These are phyloP conservation scores for Ailuropoda melanoleuca DNA, from an alignment of 2,113 vertebrate species.

Conservation along the genomic window DNA sequence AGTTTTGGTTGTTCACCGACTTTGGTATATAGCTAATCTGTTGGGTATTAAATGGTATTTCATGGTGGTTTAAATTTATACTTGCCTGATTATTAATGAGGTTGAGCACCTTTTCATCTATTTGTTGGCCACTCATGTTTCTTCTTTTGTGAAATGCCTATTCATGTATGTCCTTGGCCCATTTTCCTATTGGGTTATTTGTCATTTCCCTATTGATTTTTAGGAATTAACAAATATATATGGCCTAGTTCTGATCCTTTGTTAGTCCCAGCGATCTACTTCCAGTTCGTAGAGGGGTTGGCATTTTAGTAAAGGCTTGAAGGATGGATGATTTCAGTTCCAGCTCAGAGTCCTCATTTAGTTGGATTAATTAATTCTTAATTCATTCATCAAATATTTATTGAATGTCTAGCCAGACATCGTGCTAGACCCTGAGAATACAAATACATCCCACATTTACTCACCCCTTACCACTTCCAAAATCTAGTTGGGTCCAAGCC, in stretches of 20 bases:
- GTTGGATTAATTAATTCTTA: constrained; percentile 68
- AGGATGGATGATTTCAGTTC: constrained; percentile 41
- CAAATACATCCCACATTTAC: background rate
- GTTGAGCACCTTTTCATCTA: constrained; percentile 51
- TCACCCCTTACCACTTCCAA: background rate
- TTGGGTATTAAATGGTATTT: constrained; percentile 54
- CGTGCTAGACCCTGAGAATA: constrained; percentile 1
- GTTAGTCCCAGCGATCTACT: background rate
- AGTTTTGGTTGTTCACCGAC: constrained; percentile 35
- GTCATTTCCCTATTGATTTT: constrained; percentile 50
- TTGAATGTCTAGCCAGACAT: constrained; percentile 54
- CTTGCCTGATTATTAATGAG: constrained; percentile 46
- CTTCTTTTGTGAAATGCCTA: constrained; percentile 53
- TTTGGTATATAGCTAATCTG: constrained; percentile 34
- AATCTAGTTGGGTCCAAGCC: background rate
- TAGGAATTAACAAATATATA: constrained; percentile 30
- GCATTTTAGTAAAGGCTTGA: constrained; percentile 34
- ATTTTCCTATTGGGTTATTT: constrained; percentile 38
- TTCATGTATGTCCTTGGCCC: constrained; percentile 42
- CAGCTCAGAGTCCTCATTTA: constrained; percentile 38
- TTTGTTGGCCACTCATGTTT: constrained; percentile 66
- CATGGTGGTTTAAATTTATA: constrained; percentile 45
- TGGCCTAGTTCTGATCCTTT: background rate
- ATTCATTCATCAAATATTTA: constrained; percentile 67
- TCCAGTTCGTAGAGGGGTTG: background rate